phyloP scores from a whole-genome alignment of 2,113 vertebrate genomes.

The Neogobius melanostomus region DNA sequence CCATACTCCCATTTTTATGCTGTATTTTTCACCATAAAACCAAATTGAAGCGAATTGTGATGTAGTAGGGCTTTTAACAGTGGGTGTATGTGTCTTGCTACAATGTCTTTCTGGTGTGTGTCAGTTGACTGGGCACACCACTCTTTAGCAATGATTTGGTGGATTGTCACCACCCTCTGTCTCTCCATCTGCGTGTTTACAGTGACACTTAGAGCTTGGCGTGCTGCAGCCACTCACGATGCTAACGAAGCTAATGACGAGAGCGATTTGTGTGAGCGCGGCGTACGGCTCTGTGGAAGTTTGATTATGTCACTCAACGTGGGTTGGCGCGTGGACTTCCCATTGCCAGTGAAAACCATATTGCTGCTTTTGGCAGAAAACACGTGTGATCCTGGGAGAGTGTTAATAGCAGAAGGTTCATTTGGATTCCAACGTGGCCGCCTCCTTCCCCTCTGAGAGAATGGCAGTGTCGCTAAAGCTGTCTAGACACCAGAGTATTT shows the following conservation, averaged over 20 bases:
- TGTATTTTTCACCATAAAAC: no score
- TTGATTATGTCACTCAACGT: conserved; percentile 35
- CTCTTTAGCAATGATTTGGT: conserved; percentile 52
- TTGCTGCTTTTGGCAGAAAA: conserved; percentile 65
- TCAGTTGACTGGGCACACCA: conserved; percentile 36
- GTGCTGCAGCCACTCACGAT: conserved; percentile 58
- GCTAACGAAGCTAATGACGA: conserved; percentile 53
- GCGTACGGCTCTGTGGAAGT: conserved; percentile 32
- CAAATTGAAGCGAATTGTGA: no score
- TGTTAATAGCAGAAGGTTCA: conserved; percentile 63
- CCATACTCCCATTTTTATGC: no score
- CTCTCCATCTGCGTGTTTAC: conserved; percentile 70
- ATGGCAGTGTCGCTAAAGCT: conserved; percentile 57
- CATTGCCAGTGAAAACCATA: conserved; percentile 69
- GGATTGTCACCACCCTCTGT: conserved; percentile 55
- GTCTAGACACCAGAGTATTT: conserved; percentile 39
- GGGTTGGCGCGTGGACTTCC: conserved; percentile 23
- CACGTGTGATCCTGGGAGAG: conserved; percentile 57
- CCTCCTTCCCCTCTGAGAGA: conserved; percentile 55
- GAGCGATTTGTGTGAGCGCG: conserved; percentile 41
- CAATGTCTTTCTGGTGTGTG: conserved; percentile 24
- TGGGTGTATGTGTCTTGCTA: not conserved
- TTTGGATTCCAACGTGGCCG: conserved; percentile 50
- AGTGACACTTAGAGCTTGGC: conserved; percentile 66
- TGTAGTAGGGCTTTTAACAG: not conserved